Conservation (phyloP, 2,797 vertebrate species). For the Scolopax rusticola region DNA sequence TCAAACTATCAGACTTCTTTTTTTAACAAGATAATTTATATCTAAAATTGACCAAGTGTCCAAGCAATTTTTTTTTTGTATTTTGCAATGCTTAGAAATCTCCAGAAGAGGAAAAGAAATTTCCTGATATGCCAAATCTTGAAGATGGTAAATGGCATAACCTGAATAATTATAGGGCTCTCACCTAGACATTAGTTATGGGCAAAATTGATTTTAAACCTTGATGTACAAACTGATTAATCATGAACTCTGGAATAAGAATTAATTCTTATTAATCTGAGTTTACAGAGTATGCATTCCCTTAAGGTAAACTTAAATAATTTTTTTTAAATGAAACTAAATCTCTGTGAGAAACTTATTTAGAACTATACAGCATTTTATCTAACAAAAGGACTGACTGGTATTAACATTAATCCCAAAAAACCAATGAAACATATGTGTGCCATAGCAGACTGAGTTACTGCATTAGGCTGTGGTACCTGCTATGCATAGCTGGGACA, state of each 20-base stretch:
- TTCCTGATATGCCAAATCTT: neutral
- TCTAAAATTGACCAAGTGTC: neutral
- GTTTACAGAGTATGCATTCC: neutral
- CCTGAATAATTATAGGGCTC: neutral
- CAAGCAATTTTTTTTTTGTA: neutral
- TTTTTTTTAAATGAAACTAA: neutral
- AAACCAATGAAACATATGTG: neutral
- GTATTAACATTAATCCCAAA: neutral
- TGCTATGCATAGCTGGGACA: neutral
- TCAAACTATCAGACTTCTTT: neutral
- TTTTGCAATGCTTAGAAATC: neutral
- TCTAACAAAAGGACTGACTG: neutral
- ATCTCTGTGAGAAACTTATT: neutral
- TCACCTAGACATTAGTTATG: neutral
- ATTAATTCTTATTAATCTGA: neutral
- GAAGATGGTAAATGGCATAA: neutral
- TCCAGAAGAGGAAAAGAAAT: neutral
- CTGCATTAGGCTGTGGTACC: accelerated
- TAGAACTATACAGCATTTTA: neutral
- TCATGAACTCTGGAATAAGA: neutral
- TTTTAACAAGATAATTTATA: neutral
- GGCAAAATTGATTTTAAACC: neutral
- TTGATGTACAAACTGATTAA: neutral
- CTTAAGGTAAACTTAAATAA: neutral
- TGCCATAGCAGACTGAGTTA: neutral